These are phyloP conservation scores for Gymnogyps californianus DNA, from an alignment of 2,113 vertebrate species.

Conservation along the genomic window DNA sequence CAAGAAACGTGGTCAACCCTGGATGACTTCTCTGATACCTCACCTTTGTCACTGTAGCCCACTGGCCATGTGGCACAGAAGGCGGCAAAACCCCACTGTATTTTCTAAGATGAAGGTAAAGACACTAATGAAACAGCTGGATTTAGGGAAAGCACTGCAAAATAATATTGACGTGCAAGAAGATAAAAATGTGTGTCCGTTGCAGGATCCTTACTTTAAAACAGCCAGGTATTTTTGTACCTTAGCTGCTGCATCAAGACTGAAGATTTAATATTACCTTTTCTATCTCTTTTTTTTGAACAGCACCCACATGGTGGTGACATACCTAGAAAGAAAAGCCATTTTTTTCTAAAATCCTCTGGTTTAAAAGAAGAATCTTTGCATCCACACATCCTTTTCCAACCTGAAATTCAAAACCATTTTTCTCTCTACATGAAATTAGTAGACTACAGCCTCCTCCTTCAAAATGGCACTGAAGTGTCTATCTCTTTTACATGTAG, in stretches of 20 bases:
- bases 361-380: not conserved
- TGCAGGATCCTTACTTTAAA: not conserved
- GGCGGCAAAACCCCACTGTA: not conserved
- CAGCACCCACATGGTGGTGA: not conserved
- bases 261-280: not conserved
- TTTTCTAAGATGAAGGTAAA: not conserved
- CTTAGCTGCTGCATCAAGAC: not conserved
- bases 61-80: accelerated
- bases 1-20: not conserved
- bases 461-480: not conserved
- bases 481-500: not conserved
- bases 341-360: not conserved
- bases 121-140: not conserved
- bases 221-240: not conserved
- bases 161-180: not conserved
- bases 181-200: not conserved
- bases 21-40: not conserved
- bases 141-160: not conserved
- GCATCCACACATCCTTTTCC: not conserved
- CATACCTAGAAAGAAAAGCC: not conserved
- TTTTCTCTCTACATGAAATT: not conserved
- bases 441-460: not conserved
- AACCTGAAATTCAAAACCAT: not conserved
- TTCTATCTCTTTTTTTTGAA: not conserved
- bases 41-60: not conserved